Evolutionary conservation across 1,140 invertebrate genomes (phyloP).

Genomic region (Drosophila elegans): DNA sequence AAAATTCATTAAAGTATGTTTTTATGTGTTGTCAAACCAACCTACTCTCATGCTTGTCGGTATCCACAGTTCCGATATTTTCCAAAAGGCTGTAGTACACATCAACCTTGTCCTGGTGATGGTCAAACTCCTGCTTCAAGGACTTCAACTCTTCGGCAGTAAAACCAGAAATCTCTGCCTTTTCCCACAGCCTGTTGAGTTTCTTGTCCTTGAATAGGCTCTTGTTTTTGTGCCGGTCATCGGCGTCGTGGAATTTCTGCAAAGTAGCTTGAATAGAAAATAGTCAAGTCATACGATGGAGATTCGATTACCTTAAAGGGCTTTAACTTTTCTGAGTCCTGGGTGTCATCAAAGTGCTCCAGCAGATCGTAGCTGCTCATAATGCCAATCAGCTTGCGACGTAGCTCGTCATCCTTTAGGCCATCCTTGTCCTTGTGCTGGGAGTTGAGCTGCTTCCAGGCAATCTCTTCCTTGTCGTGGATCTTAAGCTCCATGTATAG

Average conservation of each 20-base stretch:
- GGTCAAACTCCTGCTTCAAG: conserved; percentile 94
- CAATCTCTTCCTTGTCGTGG: conserved; percentile 96
- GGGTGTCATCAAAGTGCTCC: conserved; percentile 91
- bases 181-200: conserved; percentile 95
- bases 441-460: conserved; percentile 91
- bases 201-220: conserved; percentile 95
- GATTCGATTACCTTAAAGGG: conserved; percentile 84
- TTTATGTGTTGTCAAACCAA: conserved; percentile 4
- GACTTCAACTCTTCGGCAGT: conserved; percentile 92
- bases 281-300: neutral
- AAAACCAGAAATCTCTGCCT: conserved; percentile 94
- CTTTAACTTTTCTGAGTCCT: conserved; percentile 86
- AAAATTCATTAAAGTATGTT: neutral
- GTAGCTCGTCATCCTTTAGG: conserved; percentile 91
- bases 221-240: conserved; percentile 89
- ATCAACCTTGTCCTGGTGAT: conserved; percentile 97
- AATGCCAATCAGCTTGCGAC: conserved; percentile 92
- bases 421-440: conserved; percentile 95
- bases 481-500: conserved; percentile 95
- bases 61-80: conserved; percentile 87
- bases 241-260: conserved; percentile 86
- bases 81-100: conserved; percentile 93
- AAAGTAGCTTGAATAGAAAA: neutral
- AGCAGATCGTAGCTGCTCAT: conserved; percentile 93
- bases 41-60: conserved; percentile 88